phyloP scores from a whole-genome alignment of 2,797 vertebrate species.

The Phrynocephalus forsythii region DNA sequence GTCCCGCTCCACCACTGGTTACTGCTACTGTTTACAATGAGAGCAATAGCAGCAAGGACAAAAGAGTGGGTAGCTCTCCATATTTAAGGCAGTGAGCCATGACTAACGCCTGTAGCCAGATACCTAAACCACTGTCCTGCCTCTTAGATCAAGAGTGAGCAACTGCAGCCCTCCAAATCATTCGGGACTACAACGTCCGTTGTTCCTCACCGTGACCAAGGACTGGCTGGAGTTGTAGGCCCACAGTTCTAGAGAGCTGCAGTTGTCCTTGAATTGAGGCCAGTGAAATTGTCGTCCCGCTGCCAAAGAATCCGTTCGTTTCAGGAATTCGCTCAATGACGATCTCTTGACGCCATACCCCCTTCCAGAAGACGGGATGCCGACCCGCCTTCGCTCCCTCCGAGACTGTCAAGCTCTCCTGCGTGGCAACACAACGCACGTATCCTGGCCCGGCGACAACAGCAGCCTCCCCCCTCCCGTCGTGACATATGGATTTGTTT shows the following conservation, averaged over 20 bases:
- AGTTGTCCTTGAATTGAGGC: background rate
- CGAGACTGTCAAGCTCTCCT: constrained; percentile 83
- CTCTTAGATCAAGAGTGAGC: too few species aligned
- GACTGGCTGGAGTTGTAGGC: background rate
- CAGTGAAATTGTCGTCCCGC: background rate
- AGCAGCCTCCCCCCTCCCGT: constrained; percentile 54
- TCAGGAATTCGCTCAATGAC: constrained; percentile 79
- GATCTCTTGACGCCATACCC: constrained; percentile 85
- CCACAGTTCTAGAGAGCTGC: background rate
- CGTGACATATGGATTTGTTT: constrained; percentile 80
- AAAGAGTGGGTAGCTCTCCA: too few species aligned
- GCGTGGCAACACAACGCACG: constrained; percentile 83
- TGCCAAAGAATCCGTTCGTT: background rate
- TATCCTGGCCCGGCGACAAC: constrained; percentile 76
- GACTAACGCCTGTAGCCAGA: too few species aligned
- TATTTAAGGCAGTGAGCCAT: too few species aligned
- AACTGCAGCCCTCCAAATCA: background rate
- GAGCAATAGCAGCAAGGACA: too few species aligned
- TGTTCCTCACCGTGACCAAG: background rate
- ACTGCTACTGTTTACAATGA: too few species aligned
- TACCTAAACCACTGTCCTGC: too few species aligned
- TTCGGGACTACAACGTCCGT: background rate
- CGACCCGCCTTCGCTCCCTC: constrained; percentile 78
- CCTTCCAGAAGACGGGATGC: constrained; percentile 75
- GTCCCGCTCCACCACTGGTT: too few species aligned